Conservation (phyloP, 2,888 invertebrate genomes). For the Apodemia duryi region DNA sequence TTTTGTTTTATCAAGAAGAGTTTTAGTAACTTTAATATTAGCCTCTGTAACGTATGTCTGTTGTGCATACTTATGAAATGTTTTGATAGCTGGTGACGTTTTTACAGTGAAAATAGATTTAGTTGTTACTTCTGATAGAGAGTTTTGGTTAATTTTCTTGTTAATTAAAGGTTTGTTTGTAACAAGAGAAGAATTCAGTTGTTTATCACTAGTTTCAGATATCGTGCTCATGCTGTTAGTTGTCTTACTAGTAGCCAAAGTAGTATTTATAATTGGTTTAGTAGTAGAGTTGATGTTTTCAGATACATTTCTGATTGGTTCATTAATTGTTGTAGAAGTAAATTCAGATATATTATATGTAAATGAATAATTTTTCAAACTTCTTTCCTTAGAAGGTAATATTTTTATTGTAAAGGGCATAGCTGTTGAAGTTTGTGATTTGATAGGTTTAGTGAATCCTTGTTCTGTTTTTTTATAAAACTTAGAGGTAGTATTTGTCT, state of each 20-base stretch:
- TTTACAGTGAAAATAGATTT: slow-evolving; percentile 29
- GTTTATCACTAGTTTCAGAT: slow-evolving; percentile 40
- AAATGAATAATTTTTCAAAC: slow-evolving; percentile 21
- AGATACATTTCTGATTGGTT: slow-evolving; percentile 21
- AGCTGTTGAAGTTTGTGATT: slow-evolving; percentile 40
- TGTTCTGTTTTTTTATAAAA: slow-evolving; percentile 41
- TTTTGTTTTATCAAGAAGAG: slow-evolving; percentile 27
- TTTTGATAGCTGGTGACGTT: slow-evolving; percentile 22
- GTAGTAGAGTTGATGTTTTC: slow-evolving; percentile 23
- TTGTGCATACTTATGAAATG: slow-evolving; percentile 19
- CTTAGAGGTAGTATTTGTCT: slow-evolving; percentile 40
- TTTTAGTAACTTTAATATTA: slow-evolving; percentile 28
- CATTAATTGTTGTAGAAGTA: slow-evolving; percentile 24
- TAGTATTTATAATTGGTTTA: slow-evolving; percentile 26
- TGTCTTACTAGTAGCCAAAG: slow-evolving; percentile 42
- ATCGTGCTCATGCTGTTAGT: slow-evolving; percentile 68
- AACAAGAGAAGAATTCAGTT: slow-evolving; percentile 52
- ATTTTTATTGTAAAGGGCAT: slow-evolving; percentile 37
- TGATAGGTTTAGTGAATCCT: slow-evolving; percentile 53
- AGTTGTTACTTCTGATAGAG: slow-evolving; percentile 33
- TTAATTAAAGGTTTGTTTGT: slow-evolving; percentile 49
- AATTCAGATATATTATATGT: slow-evolving; percentile 21
- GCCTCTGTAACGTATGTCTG: slow-evolving; percentile 24
- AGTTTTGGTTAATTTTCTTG: slow-evolving; percentile 30
- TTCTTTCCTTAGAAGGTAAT: slow-evolving; percentile 29